Conservation (phyloP, 53 echinoderm and acorn worm genomes). For the Luidia sarsii region DNA sequence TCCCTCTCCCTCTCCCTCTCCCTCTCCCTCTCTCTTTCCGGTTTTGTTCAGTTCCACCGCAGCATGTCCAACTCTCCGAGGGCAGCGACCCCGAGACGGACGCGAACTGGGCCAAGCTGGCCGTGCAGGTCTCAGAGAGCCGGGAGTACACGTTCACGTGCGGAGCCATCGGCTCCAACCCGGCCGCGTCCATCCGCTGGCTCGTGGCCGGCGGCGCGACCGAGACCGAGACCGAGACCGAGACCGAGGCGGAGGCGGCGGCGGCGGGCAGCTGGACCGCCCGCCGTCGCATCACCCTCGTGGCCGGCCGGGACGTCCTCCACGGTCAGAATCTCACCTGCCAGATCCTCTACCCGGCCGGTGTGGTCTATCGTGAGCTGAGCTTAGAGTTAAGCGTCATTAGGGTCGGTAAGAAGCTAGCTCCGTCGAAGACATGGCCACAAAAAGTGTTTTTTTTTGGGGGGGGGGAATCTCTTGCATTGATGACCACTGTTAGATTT, state of each 20-base stretch:
- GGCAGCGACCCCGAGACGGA: not conserved
- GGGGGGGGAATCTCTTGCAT: no score
- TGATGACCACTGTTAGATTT: no score
- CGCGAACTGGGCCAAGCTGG: not conserved
- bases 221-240: not conserved
- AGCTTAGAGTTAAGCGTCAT: conserved; percentile 14
- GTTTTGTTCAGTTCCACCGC: not conserved
- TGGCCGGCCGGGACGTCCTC: not conserved
- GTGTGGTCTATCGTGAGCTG: not conserved
- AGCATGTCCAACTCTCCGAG: not conserved
- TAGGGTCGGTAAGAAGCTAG: conserved; percentile 12
- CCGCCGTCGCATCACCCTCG: not conserved
- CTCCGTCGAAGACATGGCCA: no score
- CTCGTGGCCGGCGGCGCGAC: not conserved
- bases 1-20: no score
- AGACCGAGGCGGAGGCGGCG: not conserved
- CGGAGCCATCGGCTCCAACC: conserved; percentile 4
- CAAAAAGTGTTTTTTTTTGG: no score
- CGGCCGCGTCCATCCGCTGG: conserved; percentile 7
- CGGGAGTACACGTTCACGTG: conserved; percentile 23
- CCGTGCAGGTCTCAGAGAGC: not conserved
- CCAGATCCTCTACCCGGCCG: not conserved
- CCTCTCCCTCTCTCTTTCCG: no score
- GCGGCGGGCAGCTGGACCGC: not conserved
- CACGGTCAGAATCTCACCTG: conserved; percentile 4